Evolutionary conservation across 2,797 vertebrate species (phyloP), one percentile per base, ranked within the genome.

Genomic region (Danio jaintianensis): DNA sequence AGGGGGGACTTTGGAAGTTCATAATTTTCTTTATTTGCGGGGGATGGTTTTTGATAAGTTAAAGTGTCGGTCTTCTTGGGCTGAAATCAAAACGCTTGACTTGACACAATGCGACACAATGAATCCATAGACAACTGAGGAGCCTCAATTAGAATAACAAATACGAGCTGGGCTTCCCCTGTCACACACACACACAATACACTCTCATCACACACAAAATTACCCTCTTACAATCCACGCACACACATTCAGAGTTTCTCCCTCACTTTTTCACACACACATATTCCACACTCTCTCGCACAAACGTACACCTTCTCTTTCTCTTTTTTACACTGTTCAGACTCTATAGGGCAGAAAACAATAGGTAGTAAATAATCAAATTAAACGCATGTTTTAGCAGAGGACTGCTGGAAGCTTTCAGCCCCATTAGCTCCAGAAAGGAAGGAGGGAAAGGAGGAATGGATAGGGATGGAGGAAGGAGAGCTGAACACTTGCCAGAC

Each of bases 101-200:
- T 85, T 78, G 79, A 87, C n/a, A n/a, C n/a, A n/a, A 79, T 75
- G 77, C 52, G 56, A 58, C 81, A 89, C 86, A 87, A 87, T 83
- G 84, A 66, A 74, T 75, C 75, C 45, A 69, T 79, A 85, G 84
- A 85, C 84, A 84, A 82, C 70, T 72, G 80, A 79, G 84, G 86
- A 80, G 80, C 68, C 80, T 82, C 86, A 45, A 87, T 87, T 87
- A 85, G 80, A 85, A 87, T 87, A 84, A 85, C 84, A 87, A 87
- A 85, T 74, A 79, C 52, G 2, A 64, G 62, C 69, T 64, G 80
- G 80, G 75, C 84, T 82, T 79, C 66, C 73, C 59, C 74, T 82
- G 82, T 87, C 82, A 85, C 80, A 85, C 81, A 77, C 81, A 77
- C 73, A 50, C 64, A 86, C 78, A 85, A 81, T 82, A 70, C 72